These are phyloP conservation scores for Osmerus eperlanus DNA, from an alignment of 2,113 vertebrate genomes.

Conservation along the genomic window DNA sequence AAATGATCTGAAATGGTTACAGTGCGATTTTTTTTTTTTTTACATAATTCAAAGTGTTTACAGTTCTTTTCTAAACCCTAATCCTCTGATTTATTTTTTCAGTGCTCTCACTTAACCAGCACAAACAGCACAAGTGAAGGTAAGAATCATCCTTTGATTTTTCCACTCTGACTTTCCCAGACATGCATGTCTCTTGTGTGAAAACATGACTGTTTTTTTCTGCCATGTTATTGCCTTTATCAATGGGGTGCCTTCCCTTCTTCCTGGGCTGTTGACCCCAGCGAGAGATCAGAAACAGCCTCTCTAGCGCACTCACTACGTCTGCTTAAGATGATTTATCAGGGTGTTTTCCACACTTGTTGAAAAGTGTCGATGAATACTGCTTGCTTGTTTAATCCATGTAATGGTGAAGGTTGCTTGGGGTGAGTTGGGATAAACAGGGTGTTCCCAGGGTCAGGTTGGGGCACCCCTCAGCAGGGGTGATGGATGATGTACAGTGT, in stretches of 20 bases:
- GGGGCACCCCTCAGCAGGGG: not conserved
- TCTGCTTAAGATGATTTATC: not conserved
- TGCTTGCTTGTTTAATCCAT: conserved; percentile 5
- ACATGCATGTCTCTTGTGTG: not conserved
- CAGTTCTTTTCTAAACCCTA: not conserved
- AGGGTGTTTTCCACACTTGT: not conserved
- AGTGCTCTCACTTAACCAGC: conserved; percentile 54
- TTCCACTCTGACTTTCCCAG: too few relatives aligned
- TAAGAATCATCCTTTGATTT: conserved; percentile 41
- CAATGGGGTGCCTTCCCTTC: not conserved
- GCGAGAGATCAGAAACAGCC: not conserved
- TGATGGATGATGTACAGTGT: not conserved
- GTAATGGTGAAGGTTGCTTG: not conserved
- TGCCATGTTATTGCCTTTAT: not conserved
- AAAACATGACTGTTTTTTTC: conserved; percentile 1
- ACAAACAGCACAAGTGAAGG: conserved; percentile 66
- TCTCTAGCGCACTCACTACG: not conserved
- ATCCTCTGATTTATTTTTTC: conserved; percentile 35
- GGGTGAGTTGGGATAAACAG: conserved; percentile 13
- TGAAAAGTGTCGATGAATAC: conserved; percentile 16
- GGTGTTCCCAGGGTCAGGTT: conserved; percentile 19
- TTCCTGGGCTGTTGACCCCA: not conserved
- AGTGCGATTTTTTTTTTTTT: not conserved
- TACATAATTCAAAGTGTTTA: not conserved
- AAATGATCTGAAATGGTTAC: not conserved